phyloP scores from a whole-genome alignment of 2,797 vertebrate species.

The Lepus townsendii region DNA sequence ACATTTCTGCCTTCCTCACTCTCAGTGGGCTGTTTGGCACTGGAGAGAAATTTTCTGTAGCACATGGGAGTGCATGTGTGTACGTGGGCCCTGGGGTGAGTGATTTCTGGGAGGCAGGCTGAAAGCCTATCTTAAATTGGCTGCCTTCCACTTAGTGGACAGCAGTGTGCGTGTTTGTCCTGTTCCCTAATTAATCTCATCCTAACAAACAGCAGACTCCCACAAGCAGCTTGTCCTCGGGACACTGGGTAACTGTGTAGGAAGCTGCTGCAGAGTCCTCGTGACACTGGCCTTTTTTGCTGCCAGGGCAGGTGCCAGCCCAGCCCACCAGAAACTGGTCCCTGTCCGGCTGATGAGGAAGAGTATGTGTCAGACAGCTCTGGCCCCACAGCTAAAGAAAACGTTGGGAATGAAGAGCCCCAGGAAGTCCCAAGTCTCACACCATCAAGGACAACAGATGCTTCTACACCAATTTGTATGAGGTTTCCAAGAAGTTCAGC shows the following conservation, averaged over 20 bases:
- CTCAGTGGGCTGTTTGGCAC: background rate
- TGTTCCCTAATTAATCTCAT: conserved; percentile 49
- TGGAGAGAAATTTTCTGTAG: background rate
- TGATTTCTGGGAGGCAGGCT: background rate
- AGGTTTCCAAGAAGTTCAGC: conserved; percentile 10
- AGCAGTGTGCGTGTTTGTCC: background rate
- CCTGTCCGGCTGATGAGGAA: background rate
- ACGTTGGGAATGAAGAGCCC: background rate
- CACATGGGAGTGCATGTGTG: background rate
- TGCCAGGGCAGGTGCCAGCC: background rate
- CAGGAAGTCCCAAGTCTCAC: background rate
- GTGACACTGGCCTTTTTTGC: background rate
- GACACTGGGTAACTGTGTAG: background rate
- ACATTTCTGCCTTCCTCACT: background rate
- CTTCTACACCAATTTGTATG: background rate
- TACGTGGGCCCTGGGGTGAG: background rate
- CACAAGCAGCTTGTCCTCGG: background rate
- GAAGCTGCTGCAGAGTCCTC: background rate
- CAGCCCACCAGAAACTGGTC: background rate
- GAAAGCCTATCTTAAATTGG: background rate
- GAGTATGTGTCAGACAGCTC: background rate
- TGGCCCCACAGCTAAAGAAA: too few relatives aligned
- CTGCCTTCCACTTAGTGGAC: conserved; percentile 18
- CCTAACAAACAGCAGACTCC: background rate
- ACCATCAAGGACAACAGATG: background rate